phyloP scores from a whole-genome alignment of 53 echinoderm and acorn worm genomes.

The Mesocentrotus franciscanus region DNA sequence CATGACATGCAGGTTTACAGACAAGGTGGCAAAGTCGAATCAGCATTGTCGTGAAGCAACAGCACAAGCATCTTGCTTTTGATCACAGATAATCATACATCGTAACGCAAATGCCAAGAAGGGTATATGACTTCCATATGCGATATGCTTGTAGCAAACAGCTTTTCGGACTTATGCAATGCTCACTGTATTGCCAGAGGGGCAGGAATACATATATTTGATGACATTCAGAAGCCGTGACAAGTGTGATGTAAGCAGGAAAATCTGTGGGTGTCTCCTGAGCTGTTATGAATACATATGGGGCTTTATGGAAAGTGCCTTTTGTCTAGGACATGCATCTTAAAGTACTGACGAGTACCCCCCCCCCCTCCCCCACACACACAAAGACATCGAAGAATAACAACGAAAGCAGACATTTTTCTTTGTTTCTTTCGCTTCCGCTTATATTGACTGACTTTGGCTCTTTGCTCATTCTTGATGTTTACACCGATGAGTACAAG shows the following conservation, averaged over 20 bases:
- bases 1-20: not conserved
- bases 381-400: too few species aligned
- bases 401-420: too few species aligned
- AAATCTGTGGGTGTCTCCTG: not conserved
- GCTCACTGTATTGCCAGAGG: not conserved
- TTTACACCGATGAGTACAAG: too few species aligned
- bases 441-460: too few species aligned
- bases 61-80: not conserved
- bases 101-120: not conserved
- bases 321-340: too few species aligned
- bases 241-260: not conserved
- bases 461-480: too few species aligned
- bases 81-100: not conserved
- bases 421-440: too few species aligned
- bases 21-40: not conserved
- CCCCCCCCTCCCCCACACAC: too few species aligned
- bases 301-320: not conserved
- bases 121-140: not conserved
- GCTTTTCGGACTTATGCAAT: constrained; percentile 37
- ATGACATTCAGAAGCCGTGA: not conserved
- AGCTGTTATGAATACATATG: not conserved
- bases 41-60: not conserved
- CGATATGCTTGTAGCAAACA: not conserved
- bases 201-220: not conserved
- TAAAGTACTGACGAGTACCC: too few species aligned